Base-by-base conservation (phyloP, 2,113 vertebrate genomes). In the Chitala chitala region DNA sequence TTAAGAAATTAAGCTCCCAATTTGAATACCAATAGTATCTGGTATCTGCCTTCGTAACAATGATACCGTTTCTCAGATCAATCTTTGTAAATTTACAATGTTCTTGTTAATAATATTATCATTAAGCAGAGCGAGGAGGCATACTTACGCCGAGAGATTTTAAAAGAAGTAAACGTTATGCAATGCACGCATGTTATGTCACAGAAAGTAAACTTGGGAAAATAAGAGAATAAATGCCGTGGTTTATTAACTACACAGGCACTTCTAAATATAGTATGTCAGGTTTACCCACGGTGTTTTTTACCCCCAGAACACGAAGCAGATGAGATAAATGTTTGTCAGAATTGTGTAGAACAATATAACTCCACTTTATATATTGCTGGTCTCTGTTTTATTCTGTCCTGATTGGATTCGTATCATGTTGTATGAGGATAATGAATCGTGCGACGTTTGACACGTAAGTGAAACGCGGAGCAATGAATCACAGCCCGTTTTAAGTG, bases 371-470 rank as follows among this genome's bases (percentile, higher is more conserved):
- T 54, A 71, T 71, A 84, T 87, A 86, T 79, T 84, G 65, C 65
- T 77, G 84, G 73, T 69, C 72, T 66, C 74, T 77, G 80, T 78
- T 80, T 74, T 74, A 79, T 75, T 82, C 80, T 82, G 79, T 83
- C 78, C 85, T 61, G 75, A 78, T 85, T 85, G 83, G 82, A 86
- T 83, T 85, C 75, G 82, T 80, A 76, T 82, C 83, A 70, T 51
- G 73, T 75, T 74, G 74, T 36, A 38, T 38, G 53, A 79, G 78
- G 65, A 77, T 78, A 78, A 78, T 78, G 78, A 78, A 77, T 82
- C 80, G 73, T 71, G 81, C 75, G 79, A 75, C 74, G 75, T 77
- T 76, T 59, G 66, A 81, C 78, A 81, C 82, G 77, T 79, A 79
- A 78, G 72, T 84, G 77, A 83, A 80, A 81, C 76, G 72, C 80